Percentiles rank a stretch among this genome's conserved stretches.
Evolutionary conservation across 1,140 invertebrate genomes (phyloP).

Genomic region (Bombus haemorrhoidalis): DNA sequence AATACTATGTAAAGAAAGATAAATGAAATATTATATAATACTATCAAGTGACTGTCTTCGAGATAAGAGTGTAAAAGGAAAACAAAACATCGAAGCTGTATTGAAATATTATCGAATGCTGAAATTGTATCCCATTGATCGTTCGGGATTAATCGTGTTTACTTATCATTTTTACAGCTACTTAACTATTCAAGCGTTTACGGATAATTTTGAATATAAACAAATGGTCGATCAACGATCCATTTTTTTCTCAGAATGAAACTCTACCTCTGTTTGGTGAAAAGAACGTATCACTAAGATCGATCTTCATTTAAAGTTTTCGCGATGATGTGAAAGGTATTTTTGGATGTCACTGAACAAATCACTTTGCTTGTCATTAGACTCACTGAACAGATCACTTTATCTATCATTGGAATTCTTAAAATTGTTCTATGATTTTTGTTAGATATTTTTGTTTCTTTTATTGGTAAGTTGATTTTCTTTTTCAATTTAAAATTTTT

Average conservation of each 20-base stretch:
- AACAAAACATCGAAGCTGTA: not conserved
- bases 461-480: not conserved
- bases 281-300: not conserved
- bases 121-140: not conserved
- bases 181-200: not conserved
- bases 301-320: not conserved
- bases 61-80: conserved; percentile 5
- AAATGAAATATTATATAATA: not conserved
- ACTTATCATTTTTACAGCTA: not conserved
- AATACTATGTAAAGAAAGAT: not conserved
- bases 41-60: not conserved
- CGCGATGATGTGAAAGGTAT: not conserved
- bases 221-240: not conserved
- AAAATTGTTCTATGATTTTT: not conserved
- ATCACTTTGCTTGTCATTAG: not conserved
- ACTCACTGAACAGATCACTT: not conserved
- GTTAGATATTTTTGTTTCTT: not conserved
- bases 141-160: not conserved
- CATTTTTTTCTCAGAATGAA: not conserved
- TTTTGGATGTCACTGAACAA: not conserved
- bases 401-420: not conserved
- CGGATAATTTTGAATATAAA: not conserved
- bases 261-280: not conserved
- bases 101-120: not conserved
- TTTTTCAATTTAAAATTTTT: not conserved